Evolutionary conservation across 2,888 invertebrate species (phyloP), one percentile per base, ranked within the genome.

Genomic region (Heliconius cydno): DNA sequence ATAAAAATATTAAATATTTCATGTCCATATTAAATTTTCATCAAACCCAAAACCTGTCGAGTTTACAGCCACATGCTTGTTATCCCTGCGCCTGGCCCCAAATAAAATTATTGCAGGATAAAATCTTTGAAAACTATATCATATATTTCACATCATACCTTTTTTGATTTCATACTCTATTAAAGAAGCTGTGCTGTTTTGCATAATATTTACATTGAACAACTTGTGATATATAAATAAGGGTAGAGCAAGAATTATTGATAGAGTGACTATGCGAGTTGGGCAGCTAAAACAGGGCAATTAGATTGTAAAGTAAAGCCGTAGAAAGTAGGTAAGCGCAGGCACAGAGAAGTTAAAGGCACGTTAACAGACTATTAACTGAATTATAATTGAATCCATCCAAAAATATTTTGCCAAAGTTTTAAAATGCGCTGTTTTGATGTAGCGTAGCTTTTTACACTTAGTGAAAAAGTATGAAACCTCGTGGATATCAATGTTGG

Each of bases 301-400:
- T 65, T 75, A 75, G 65, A 41, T 41, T 46, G 75, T 75, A 75
- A 75, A 75, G 41, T 65, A 38, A 38, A 25, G 65, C 65, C 65
- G 25, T 77, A 63, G 10, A 66, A 10, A 72, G 52, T n/a, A 41
- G 19, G 9, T 68, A 65, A 81, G 72, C 73, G 73, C 65, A 76
- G 46, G 72, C 72, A 73, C 78, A 83, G 76, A 52, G 76, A 80
- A 80, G 76, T 68, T 63, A 57, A 63, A 25, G 67, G 28, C 38
- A 63, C 38, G 25, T n/a, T 34, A 52, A 38, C 63, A 78, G 72
- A 78, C 71, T 71, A 78, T 74, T 57, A 73, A 82, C 84, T 79
- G 82, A 78, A 84, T 84, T 83, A 82, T 83, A 85, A 86, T 85
- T 84, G 84, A 90, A 85, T 91, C 91, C 91, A 90, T 91, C 91